Evolutionary conservation across 2,113 vertebrate species (phyloP).

Genomic region (Neogale vison): DNA sequence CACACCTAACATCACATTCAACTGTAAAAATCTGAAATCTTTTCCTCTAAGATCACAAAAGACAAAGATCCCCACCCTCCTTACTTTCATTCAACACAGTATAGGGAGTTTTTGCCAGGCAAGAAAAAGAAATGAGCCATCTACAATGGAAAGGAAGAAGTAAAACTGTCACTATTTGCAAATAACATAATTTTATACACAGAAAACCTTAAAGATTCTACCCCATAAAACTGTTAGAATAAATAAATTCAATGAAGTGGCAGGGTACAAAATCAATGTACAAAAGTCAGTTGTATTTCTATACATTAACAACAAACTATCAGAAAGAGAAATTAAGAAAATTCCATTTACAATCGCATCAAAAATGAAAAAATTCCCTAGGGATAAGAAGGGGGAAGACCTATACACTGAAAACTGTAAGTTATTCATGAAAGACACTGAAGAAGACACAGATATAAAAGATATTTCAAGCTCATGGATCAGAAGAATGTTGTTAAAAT

Average conservation of each 20-base stretch:
- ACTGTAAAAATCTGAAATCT: not conserved
- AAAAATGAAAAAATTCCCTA: not conserved
- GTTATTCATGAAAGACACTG: not conserved
- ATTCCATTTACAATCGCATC: not conserved
- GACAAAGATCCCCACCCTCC: not conserved
- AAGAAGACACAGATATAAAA: not conserved
- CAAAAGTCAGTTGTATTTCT: not conserved
- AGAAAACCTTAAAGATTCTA: not conserved
- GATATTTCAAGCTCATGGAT: not conserved
- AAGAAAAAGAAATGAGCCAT: not conserved
- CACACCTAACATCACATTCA: not conserved
- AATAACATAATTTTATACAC: not conserved
- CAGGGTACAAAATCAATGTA: not conserved
- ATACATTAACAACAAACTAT: not conserved
- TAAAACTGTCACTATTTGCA: not conserved
- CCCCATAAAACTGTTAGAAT: not conserved
- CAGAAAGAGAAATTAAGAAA: not conserved
- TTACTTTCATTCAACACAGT: not conserved
- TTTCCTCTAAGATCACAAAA: not conserved
- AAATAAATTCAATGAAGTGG: not conserved
- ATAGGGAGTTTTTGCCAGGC: not conserved
- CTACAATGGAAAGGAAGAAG: not conserved
- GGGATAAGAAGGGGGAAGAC: not conserved
- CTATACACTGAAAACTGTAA: not conserved
- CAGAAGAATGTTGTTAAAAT: not conserved